phyloP scores from a whole-genome alignment of 64 coral and sea anemone species.

The Stichodactyla mertensii region DNA sequence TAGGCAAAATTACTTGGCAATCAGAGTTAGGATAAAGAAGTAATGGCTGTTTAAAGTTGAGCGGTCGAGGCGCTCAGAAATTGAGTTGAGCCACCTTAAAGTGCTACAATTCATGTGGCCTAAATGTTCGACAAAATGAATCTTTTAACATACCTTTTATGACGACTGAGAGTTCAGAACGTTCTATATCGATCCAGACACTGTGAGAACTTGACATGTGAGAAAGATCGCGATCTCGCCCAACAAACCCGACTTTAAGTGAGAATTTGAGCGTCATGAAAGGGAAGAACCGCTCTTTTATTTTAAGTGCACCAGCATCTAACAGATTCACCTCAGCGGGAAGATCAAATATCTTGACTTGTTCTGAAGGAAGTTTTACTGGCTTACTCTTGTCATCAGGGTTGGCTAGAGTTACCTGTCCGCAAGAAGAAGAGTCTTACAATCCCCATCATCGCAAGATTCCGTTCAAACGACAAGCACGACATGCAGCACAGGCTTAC shows the following conservation, averaged over 20 bases:
- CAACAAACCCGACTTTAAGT: constrained; percentile 55
- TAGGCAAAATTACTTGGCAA: no score
- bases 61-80: no score
- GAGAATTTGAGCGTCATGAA: constrained; percentile 52
- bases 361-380: constrained; percentile 26
- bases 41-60: no score
- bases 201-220: constrained; percentile 23
- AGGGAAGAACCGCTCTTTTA: constrained; percentile 55
- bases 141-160: constrained; percentile 53
- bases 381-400: constrained; percentile 45
- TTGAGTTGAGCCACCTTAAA: no score
- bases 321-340: constrained; percentile 18
- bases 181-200: constrained; percentile 60
- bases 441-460: no score
- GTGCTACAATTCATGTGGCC: no score
- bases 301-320: constrained; percentile 29
- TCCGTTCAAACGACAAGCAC: not conserved
- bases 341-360: not conserved
- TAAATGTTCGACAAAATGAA: no score
- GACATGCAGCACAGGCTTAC: no score
- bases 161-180: constrained; percentile 50
- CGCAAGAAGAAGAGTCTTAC: not conserved
- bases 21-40: no score
- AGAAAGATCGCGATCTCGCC: constrained; percentile 56
- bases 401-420: constrained; percentile 1